These are phyloP conservation scores for Pedionomus torquatus DNA, from an alignment of 2,113 vertebrate species.

Conservation along the genomic window DNA sequence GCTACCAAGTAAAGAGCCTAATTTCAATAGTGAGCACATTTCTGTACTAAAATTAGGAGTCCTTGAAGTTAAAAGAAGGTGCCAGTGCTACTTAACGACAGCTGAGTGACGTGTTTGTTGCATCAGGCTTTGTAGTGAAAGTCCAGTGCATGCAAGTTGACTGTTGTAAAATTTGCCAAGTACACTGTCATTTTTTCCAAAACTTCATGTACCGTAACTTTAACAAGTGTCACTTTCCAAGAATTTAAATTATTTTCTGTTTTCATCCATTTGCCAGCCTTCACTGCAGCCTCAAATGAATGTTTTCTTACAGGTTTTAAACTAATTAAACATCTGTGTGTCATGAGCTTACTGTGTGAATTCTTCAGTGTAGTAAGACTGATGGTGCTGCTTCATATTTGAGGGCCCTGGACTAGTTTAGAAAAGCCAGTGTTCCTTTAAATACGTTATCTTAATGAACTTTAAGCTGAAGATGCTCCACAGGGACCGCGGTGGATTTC, in stretches of 20 bases:
- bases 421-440: background rate
- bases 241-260: background rate
- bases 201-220: background rate
- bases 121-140: background rate
- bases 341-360: background rate
- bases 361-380: background rate
- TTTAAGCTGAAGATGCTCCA: background rate
- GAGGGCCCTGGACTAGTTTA: background rate
- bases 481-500: background rate
- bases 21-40: background rate
- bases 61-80: background rate
- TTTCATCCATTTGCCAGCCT: background rate
- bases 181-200: background rate
- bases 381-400: background rate
- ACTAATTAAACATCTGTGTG: background rate
- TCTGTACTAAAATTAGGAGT: background rate
- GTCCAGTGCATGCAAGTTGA: background rate
- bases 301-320: background rate
- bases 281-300: background rate
- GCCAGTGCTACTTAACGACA: background rate
- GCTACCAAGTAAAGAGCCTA: background rate
- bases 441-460: background rate
- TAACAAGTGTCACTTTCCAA: background rate
- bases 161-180: background rate
- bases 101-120: background rate